Conservation (phyloP, 2,113 vertebrate genomes). For the Callaeas wilsoni region DNA sequence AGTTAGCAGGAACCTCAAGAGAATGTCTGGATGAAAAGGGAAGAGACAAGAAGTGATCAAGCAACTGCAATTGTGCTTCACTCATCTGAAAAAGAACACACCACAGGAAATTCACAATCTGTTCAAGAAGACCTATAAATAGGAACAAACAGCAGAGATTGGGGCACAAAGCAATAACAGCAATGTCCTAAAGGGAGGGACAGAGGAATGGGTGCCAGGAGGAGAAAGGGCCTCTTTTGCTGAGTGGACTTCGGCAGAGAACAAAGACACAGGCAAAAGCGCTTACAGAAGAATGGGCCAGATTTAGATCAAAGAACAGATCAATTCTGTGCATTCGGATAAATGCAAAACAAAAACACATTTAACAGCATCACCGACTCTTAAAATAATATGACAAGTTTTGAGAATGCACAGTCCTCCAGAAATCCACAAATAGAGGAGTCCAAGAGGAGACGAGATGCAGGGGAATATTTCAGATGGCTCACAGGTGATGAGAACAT, state of each 20-base stretch:
- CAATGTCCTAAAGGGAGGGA: not conserved
- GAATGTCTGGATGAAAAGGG: not conserved
- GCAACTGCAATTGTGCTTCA: not conserved
- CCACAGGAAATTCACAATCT: not conserved
- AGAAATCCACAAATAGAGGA: not conserved
- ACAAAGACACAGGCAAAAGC: not conserved
- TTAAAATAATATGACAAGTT: not conserved
- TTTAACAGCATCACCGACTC: not conserved
- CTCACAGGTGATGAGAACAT: not conserved
- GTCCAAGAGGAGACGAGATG: not conserved
- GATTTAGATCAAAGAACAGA: not conserved
- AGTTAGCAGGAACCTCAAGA: not conserved
- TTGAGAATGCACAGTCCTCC: not conserved
- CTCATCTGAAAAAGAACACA: not conserved
- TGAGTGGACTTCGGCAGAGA: not conserved
- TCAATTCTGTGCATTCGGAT: not conserved
- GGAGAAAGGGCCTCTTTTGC: not conserved
- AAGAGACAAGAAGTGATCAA: rapidly evolving
- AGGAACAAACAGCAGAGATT: not conserved
- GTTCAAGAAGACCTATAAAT: not conserved
- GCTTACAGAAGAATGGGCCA: not conserved
- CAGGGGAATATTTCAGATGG: not conserved
- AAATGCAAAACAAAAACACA: not conserved
- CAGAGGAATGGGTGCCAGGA: not conserved
- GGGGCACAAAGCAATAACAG: not conserved